Percentiles rank a stretch among this genome's conserved stretches.
These are phyloP conservation scores for Macrobrachium rosenbergii DNA, from an alignment of 1,140 invertebrate species.

Conservation along the genomic window DNA sequence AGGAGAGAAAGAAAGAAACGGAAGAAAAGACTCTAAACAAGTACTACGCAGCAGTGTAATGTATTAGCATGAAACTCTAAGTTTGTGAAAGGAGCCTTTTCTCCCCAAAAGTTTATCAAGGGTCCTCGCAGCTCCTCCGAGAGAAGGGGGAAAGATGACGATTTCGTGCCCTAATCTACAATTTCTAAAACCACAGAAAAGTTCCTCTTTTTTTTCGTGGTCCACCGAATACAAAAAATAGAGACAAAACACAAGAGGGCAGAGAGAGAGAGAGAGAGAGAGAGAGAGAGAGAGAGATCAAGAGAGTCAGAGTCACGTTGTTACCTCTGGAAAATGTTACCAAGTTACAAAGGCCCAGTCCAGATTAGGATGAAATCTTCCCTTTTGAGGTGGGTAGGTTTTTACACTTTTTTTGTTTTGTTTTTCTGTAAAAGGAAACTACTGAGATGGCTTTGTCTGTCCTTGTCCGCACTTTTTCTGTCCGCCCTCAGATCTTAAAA, in stretches of 20 bases:
- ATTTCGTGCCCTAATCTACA: too few species aligned
- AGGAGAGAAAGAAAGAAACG: background rate
- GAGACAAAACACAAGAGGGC: background rate
- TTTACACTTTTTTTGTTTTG: too few species aligned
- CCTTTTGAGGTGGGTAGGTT: too few species aligned
- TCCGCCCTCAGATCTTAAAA: too few species aligned
- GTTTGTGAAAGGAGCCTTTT: background rate
- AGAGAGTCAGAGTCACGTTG: background rate
- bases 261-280: background rate
- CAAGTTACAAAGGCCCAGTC: background rate
- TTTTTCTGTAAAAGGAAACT: too few species aligned
- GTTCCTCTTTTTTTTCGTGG: too few species aligned
- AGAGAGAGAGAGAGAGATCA: constrained; percentile 2
- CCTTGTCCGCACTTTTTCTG: too few species aligned
- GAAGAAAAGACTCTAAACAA: background rate
- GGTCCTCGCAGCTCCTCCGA: too few species aligned
- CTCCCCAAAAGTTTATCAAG: too few species aligned
- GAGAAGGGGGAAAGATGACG: too few species aligned
- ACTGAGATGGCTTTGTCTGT: too few species aligned
- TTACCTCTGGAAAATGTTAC: background rate
- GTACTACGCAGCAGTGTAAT: background rate
- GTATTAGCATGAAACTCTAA: background rate
- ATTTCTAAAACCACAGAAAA: too few species aligned
- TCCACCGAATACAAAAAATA: background rate
- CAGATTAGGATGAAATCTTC: background rate